Evolutionary conservation across 2,113 vertebrate species (phyloP).

Genomic region (Galeopterus variegatus): DNA sequence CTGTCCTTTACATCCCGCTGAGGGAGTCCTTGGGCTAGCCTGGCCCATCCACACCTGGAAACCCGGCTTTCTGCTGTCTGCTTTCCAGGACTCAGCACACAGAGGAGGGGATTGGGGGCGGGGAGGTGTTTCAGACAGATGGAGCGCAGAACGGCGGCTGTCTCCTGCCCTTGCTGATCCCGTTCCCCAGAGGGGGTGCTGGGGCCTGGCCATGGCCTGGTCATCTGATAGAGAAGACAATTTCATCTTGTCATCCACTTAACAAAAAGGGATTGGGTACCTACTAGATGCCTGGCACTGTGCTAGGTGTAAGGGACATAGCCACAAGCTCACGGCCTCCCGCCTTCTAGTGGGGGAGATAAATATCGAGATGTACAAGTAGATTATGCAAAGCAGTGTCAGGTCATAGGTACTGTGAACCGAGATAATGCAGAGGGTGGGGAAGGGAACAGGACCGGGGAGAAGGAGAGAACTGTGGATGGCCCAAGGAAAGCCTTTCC

Average conservation of each 20-base stretch:
- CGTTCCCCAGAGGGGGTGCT: background rate
- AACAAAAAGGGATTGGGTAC: background rate
- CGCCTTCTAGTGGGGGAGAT: background rate
- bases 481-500: background rate
- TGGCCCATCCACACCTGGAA: background rate
- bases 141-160: background rate
- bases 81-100: background rate
- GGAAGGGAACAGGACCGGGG: rapidly evolving
- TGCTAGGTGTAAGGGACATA: background rate
- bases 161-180: background rate
- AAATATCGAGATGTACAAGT: background rate
- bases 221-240: rapidly evolving
- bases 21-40: rapidly evolving
- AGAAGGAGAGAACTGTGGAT: background rate
- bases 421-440: background rate
- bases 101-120: rapidly evolving
- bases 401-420: background rate
- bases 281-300: background rate
- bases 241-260: background rate
- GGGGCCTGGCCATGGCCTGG: background rate
- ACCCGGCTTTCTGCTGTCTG: background rate
- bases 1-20: background rate
- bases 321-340: background rate
- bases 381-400: background rate
- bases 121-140: background rate